A percentile compares a stretch with the other conserved stretches of the same genome.
phyloP scores from a whole-genome alignment of 2,888 invertebrate species.

The Temnothorax unifasciatus region DNA sequence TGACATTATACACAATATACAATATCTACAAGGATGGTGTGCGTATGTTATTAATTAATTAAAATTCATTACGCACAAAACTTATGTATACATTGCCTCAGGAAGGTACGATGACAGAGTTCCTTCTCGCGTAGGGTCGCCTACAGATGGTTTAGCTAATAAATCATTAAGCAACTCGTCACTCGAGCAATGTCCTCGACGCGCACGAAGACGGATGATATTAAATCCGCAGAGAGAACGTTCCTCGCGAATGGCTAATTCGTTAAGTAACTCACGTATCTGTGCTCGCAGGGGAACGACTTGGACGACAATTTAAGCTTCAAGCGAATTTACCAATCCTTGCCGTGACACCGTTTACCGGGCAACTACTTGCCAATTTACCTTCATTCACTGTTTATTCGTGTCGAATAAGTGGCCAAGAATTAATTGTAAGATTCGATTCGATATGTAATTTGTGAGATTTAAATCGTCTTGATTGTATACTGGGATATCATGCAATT shows the following conservation, averaged over 20 bases:
- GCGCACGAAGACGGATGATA: constrained; percentile 54
- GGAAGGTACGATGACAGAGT: constrained; percentile 10
- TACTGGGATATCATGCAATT: neutral
- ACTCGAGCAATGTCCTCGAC: constrained; percentile 50
- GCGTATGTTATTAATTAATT: constrained; percentile 18
- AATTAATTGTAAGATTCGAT: neutral
- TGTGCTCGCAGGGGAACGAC: constrained; percentile 30
- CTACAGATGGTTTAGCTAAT: constrained; percentile 55
- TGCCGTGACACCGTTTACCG: constrained; percentile 7
- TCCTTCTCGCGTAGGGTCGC: constrained; percentile 24
- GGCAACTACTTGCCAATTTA: constrained; percentile 22
- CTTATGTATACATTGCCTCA: neutral
- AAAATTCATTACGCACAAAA: constrained; percentile 25
- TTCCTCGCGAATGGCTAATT: constrained; percentile 51
- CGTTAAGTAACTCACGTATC: constrained; percentile 56
- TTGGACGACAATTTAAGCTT: constrained; percentile 39
- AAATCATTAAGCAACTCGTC: constrained; percentile 65
- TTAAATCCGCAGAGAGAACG: constrained; percentile 61
- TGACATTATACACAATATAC: neutral
- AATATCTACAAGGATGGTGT: neutral
- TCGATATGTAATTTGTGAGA: neutral
- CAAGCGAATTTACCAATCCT: constrained; percentile 13
- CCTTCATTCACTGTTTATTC: neutral
- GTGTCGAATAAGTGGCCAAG: neutral
- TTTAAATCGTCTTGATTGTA: neutral